Percentiles rank a stretch among this genome's conserved stretches.
phyloP scores from a whole-genome alignment of 2,888 invertebrate genomes.

The Creontiades dilutus region DNA sequence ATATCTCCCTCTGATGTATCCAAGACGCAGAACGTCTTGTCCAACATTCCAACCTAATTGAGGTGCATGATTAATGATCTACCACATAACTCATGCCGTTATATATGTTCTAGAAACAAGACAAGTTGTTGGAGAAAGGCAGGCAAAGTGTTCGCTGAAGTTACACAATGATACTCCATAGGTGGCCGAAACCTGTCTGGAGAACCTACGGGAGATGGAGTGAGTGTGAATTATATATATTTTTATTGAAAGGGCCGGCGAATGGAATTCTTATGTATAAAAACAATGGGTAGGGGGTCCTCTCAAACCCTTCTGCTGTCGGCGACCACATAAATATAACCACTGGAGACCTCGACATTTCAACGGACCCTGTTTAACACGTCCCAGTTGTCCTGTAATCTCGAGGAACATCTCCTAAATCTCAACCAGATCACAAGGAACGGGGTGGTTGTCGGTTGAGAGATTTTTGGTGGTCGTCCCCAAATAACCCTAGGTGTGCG shows the following conservation, averaged over 20 bases:
- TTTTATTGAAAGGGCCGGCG: neutral
- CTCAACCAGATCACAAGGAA: constrained; percentile 35
- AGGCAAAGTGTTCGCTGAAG: neutral
- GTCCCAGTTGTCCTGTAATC: constrained; percentile 47
- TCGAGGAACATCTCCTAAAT: neutral
- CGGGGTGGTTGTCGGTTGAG: neutral
- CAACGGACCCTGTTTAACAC: constrained; percentile 24
- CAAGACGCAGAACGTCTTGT: neutral
- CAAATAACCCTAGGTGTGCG: neutral
- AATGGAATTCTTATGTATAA: neutral
- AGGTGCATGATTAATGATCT: constrained; percentile 2
- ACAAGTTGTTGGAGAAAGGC: neutral
- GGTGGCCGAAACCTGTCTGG: neutral
- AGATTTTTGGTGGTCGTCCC: neutral
- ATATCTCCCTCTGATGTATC: neutral
- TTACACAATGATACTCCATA: neutral
- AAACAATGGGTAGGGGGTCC: neutral
- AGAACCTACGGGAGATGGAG: neutral
- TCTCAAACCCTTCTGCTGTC: neutral
- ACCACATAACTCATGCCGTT: neutral
- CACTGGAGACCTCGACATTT: neutral
- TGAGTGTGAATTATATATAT: constrained; percentile 8
- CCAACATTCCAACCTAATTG: neutral
- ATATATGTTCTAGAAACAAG: neutral
- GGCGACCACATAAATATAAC: neutral